A percentile compares a stretch with the other conserved stretches of the same genome.
These are phyloP conservation scores for Bryconaethiops microstoma DNA, from an alignment of 2,797 vertebrate genomes.

Conservation along the genomic window DNA sequence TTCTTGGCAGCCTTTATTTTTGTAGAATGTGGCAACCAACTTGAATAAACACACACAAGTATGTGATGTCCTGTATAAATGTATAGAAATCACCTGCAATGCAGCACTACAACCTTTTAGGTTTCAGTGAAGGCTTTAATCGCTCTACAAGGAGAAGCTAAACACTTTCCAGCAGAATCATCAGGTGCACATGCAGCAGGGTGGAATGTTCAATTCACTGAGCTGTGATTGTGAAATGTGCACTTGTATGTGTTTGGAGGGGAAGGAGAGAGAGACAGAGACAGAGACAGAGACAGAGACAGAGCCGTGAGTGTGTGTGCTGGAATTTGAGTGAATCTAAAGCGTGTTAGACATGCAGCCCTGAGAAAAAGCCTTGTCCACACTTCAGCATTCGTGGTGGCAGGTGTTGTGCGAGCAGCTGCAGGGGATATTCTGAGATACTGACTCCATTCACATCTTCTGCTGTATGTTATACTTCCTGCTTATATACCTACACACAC, in stretches of 20 bases:
- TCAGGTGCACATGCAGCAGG: not conserved
- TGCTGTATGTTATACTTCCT: not conserved
- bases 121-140: not conserved
- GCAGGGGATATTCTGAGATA: constrained; percentile 52
- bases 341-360: constrained; percentile 62
- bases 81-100: not conserved
- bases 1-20: too few species aligned
- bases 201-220: not conserved
- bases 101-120: not conserved
- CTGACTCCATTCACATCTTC: not conserved
- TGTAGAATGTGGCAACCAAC: not conserved
- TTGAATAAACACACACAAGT: not conserved
- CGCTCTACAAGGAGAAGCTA: not conserved
- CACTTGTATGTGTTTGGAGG: not conserved
- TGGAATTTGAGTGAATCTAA: constrained; percentile 24
- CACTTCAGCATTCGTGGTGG: constrained; percentile 67
- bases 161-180: not conserved
- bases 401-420: constrained; percentile 79
- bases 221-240: not conserved
- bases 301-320: not conserved
- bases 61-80: too few species aligned
- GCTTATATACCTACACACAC: not conserved
- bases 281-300: not conserved
- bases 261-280: not conserved
- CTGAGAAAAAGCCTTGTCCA: constrained; percentile 65